Base-by-base conservation (phyloP, 2,113 vertebrate genomes). In the Panthera leo region DNA sequence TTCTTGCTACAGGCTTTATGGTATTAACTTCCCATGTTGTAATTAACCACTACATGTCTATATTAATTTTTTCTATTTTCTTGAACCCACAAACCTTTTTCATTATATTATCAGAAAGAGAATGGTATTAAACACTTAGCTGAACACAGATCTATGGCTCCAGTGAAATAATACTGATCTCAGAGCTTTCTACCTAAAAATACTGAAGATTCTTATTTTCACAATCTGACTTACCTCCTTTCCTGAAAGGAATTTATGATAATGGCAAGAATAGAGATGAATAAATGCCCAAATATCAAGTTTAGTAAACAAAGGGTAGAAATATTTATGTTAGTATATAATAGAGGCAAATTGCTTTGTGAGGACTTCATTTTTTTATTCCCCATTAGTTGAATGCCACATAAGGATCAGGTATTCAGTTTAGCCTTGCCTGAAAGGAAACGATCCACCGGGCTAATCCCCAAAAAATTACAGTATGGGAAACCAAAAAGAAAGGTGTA, bases 1-100 rank as follows among this genome's bases (percentile, higher is more conserved):
- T 36, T 73, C 73, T 95, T 79, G 68, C 92, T 87, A 91, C 51
- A 89, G 78, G 79, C 55, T 97, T 95, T 91, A 36, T 39, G 73
- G n/a, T 94, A 90, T 86, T 97, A 89, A 95, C 55, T 93, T 96
- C 29, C 34, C 25, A 36, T 95, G 86, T 91, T 96, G 27, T 94
- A 97, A 97, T 94, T 98, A 96, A 95, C 96, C 29, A 94, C 58
- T 95, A 87, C 36, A 93, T 85, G 58, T 68, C 73, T 97, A 67
- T 94, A 96, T 95, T 97, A 94, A 92, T 95, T 92, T 94, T 94
- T 97, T 89, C 63, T 97, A 14, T 89, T 91, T 93, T 96, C 63
- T 95, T 95, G 63, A 89, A 94, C 42, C 1, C 31, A 63, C 48
- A 83, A 92, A 71, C 31, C 61, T 79, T 85, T 95, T 93, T 85